Conservation (phyloP, 2,797 vertebrate species). For the Rhyacichthys aspro region DNA sequence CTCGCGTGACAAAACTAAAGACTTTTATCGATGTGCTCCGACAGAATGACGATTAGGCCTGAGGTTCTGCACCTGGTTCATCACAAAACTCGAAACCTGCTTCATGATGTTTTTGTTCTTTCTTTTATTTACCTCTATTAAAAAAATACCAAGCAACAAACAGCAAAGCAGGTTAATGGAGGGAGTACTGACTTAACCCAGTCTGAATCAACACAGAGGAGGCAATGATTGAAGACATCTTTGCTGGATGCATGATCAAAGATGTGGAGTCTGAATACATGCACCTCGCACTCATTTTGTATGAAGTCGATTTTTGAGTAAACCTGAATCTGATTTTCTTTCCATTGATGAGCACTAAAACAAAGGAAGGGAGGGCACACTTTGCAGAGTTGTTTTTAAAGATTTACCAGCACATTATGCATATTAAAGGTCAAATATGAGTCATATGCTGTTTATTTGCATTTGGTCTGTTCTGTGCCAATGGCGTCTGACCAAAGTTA, state of each 20-base stretch:
- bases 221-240: too few species aligned
- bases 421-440: too few species aligned
- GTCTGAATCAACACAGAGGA: neutral
- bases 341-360: too few species aligned
- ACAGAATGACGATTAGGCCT: slow-evolving; percentile 19
- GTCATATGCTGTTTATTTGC: neutral
- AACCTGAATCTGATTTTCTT: too few species aligned
- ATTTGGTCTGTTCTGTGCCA: neutral
- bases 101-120: slow-evolving; percentile 6
- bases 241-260: too few species aligned
- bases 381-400: too few species aligned
- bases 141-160: neutral
- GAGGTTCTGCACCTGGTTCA: slow-evolving; percentile 46
- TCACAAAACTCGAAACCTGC: slow-evolving; percentile 13
- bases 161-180: neutral
- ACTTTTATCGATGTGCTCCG: slow-evolving; percentile 10
- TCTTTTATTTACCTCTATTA: neutral
- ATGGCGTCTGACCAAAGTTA: neutral
- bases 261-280: too few species aligned
- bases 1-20: slow-evolving; percentile 15
- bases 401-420: too few species aligned
- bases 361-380: too few species aligned
- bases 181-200: neutral
- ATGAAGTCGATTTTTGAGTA: too few species aligned
- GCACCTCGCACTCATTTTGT: too few species aligned